A percentile compares a stretch with the other conserved stretches of the same genome.
Conservation (phyloP, 2,888 invertebrate genomes). For the Zhuqinia jingwanae region DNA sequence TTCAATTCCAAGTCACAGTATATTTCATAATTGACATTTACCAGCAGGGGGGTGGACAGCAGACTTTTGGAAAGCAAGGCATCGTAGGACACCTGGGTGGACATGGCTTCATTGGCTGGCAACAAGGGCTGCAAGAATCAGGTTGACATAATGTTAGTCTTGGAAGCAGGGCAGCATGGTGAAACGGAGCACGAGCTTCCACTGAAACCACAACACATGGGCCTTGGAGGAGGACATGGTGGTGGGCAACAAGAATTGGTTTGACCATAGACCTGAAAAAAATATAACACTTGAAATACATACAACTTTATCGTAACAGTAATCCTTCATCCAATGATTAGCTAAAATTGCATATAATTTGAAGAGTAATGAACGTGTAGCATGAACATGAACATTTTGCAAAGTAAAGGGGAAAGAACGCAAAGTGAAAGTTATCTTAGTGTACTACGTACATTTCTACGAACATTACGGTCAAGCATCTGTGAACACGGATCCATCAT, state of each 20-base stretch:
- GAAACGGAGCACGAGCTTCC: slow-evolving; percentile 69
- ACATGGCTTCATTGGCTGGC: slow-evolving; percentile 75
- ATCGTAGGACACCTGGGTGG: slow-evolving; percentile 75
- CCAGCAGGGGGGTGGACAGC: slow-evolving; percentile 77
- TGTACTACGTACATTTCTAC: slow-evolving; percentile 62
- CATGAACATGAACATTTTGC: slow-evolving; percentile 60
- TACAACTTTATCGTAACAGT: too few relatives aligned
- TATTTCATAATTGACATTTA: neutral
- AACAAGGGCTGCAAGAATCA: slow-evolving; percentile 75
- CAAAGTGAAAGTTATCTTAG: neutral
- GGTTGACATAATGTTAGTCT: slow-evolving; percentile 76
- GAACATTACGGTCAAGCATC: slow-evolving; percentile 77
- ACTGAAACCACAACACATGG: slow-evolving; percentile 66
- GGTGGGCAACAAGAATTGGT: slow-evolving; percentile 74
- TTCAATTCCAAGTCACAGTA: too few relatives aligned
- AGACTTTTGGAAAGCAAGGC: slow-evolving; percentile 76
- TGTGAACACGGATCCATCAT: slow-evolving; percentile 77
- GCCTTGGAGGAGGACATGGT: slow-evolving; percentile 70
- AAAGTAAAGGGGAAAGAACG: slow-evolving; percentile 24
- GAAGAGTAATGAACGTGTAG: slow-evolving; percentile 27
- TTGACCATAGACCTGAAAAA: slow-evolving; percentile 76
- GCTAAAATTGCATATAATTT: too few relatives aligned
- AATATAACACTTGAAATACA: neutral
- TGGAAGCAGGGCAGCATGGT: slow-evolving; percentile 73
- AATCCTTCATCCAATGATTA: too few relatives aligned